Percentiles rank a stretch among this genome's conserved stretches.
Conservation (phyloP, 2,113 vertebrate species). For the Pipa parva region DNA sequence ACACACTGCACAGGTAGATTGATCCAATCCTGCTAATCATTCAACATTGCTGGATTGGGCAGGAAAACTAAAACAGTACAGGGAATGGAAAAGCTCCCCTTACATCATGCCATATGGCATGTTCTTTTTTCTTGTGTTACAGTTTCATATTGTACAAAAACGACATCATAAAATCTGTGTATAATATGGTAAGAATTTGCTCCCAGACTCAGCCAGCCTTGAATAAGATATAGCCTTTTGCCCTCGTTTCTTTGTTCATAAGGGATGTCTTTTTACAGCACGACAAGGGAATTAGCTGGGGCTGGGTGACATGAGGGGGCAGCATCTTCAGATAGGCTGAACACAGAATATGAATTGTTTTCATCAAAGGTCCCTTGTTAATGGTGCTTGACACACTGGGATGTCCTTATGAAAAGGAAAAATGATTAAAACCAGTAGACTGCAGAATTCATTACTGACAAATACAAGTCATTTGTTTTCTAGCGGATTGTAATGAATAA, state of each 20-base stretch:
- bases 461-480: conserved; percentile 15
- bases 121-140: background rate
- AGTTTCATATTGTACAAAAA: background rate
- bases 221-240: background rate
- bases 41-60: no score
- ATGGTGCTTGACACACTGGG: conserved; percentile 28
- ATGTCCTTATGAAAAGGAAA: conserved; percentile 21
- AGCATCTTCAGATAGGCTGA: conserved; percentile 17
- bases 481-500: no score
- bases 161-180: background rate
- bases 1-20: no score
- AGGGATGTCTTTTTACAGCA: conserved; percentile 4
- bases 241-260: background rate
- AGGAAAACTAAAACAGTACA: no score
- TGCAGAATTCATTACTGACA: conserved; percentile 5
- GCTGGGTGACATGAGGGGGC: conserved; percentile 36
- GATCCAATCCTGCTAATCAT: no score
- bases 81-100: no score
- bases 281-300: conserved; percentile 25
- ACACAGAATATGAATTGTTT: conserved; percentile 30
- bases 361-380: conserved; percentile 38
- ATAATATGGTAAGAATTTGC: background rate
- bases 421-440: conserved; percentile 22
- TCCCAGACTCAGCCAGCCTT: background rate
- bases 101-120: no score